These are phyloP conservation scores for Glomeris marginata DNA, from an alignment of 2,888 invertebrate genomes.

Conservation along the genomic window DNA sequence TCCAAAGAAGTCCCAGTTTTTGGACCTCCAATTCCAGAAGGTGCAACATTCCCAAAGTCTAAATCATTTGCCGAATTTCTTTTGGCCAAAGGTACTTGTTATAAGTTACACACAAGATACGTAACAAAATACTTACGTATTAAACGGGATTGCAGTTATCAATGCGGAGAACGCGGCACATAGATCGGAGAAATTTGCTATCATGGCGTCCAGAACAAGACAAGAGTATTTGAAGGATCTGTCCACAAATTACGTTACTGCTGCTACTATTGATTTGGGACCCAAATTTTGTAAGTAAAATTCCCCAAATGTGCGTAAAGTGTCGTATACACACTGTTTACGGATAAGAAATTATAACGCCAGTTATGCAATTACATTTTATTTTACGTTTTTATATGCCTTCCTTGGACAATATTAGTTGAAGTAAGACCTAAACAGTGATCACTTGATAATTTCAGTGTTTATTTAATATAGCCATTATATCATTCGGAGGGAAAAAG, in stretches of 20 bases:
- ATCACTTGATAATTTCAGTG: no score
- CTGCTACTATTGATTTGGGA: slow-evolving; percentile 63
- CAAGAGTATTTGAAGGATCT: slow-evolving; percentile 92
- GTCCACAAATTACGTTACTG: slow-evolving; percentile 64
- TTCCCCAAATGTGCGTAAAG: no score
- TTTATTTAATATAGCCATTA: slow-evolving; percentile 43
- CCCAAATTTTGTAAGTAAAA: slow-evolving; percentile 66
- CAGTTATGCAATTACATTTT: no score
- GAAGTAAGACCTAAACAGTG: no score
- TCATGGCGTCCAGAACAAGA: slow-evolving; percentile 89
- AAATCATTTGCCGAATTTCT: slow-evolving; percentile 91
- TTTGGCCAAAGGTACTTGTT: slow-evolving; percentile 55
- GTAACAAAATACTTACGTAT: not conserved
- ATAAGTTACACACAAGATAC: not conserved
- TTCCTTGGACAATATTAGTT: no score
- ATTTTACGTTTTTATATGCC: no score
- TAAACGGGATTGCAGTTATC: slow-evolving; percentile 43
- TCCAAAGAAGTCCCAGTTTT: slow-evolving; percentile 92
- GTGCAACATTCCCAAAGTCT: slow-evolving; percentile 72
- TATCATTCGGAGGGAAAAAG: slow-evolving; percentile 58
- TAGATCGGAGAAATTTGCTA: slow-evolving; percentile 87
- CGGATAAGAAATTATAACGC: no score
- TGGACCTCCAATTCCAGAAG: slow-evolving; percentile 84
- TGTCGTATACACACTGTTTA: no score
- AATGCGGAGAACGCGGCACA: slow-evolving; percentile 96